Evolutionary conservation across 2,113 vertebrate species (phyloP).

Genomic region (Ailurus styani): DNA sequence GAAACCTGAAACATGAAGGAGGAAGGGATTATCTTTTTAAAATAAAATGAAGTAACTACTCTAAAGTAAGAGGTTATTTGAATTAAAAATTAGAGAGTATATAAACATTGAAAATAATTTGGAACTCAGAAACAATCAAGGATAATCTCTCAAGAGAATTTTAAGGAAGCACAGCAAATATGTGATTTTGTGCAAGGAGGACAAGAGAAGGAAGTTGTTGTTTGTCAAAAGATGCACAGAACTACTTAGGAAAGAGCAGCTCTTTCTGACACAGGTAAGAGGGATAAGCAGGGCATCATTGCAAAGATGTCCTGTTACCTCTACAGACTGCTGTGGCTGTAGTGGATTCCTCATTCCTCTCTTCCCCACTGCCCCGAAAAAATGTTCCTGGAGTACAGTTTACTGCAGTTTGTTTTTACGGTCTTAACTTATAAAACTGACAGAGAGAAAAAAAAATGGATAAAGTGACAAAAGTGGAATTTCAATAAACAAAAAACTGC

Average conservation of each 20-base stretch:
- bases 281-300: neutral
- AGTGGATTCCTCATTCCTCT: neutral
- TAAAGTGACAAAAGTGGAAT: neutral
- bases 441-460: neutral
- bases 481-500: neutral
- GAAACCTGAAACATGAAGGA: neutral
- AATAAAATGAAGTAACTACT: neutral
- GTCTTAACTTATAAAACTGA: neutral
- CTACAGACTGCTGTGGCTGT: neutral
- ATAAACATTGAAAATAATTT: neutral
- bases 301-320: neutral
- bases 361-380: neutral
- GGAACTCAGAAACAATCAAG: neutral
- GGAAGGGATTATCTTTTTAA: neutral
- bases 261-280: neutral
- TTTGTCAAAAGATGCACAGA: neutral
- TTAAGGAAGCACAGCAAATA: neutral
- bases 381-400: neutral
- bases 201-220: neutral
- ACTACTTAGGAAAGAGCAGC: neutral
- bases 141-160: neutral
- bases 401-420: neutral
- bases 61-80: neutral
- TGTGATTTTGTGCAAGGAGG: neutral
- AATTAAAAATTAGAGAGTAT: neutral